Evolutionary conservation across 2,113 vertebrate genomes (phyloP).

Genomic region (Zapus hudsonius): DNA sequence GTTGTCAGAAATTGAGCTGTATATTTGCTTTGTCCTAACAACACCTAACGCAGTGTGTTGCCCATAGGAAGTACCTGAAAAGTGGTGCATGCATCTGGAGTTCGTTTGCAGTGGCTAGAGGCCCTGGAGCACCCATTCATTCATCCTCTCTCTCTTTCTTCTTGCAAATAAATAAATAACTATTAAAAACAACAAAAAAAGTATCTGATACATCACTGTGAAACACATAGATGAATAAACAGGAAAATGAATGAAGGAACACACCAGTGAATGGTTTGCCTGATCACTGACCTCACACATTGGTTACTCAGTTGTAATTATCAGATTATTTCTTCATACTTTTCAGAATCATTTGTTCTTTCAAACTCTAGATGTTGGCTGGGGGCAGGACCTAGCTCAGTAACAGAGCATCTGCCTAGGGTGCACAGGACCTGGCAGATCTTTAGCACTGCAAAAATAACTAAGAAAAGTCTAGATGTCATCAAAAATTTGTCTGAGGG

Average conservation of each 20-base stretch:
- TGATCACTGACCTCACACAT: neutral
- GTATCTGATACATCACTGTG: neutral
- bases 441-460: neutral
- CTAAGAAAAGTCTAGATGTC: no score
- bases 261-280: neutral
- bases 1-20: neutral
- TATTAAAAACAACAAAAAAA: no score
- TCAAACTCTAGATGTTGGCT: neutral
- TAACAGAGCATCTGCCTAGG: neutral
- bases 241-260: neutral
- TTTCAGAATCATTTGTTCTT: conserved; percentile 6
- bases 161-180: no score
- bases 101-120: no score
- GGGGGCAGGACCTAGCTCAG: no score
- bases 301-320: neutral
- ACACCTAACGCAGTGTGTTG: neutral
- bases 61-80: neutral
- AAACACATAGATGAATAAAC: neutral
- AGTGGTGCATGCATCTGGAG: no score
- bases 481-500: no score
- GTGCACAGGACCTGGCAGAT: neutral
- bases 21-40: neutral
- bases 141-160: no score
- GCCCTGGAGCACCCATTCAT: no score
- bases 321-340: neutral